These are phyloP conservation scores for Sinodicranocentrus sp. DNA, from an alignment of 2,888 invertebrate species.

Conservation along the genomic window DNA sequence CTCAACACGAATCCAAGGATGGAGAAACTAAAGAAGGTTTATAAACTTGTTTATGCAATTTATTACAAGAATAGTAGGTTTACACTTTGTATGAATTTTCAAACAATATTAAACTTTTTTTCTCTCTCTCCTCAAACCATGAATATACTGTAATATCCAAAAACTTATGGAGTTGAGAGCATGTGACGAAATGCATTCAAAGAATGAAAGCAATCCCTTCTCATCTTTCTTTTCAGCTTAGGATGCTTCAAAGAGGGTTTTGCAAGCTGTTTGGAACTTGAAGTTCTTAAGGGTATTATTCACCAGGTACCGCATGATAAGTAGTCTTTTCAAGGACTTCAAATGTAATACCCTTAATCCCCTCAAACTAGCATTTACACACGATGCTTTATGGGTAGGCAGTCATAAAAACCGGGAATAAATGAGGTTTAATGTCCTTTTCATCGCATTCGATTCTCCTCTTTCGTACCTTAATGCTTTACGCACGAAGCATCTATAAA, in stretches of 20 bases:
- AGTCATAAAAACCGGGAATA: slow-evolving; percentile 56
- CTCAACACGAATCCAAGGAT: background rate
- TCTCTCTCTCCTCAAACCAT: background rate
- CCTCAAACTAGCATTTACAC: slow-evolving; percentile 50
- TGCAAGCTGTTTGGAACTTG: background rate
- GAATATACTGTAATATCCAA: too few species aligned
- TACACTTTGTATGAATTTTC: background rate
- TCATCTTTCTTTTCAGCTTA: slow-evolving; percentile 1
- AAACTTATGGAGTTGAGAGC: too few species aligned
- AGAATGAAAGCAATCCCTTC: too few species aligned
- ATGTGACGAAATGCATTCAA: too few species aligned
- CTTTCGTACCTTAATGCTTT: slow-evolving; percentile 7
- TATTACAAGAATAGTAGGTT: too few species aligned
- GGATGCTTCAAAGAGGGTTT: slow-evolving; percentile 1
- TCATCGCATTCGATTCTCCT: slow-evolving; percentile 46
- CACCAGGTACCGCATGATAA: slow-evolving; percentile 24
- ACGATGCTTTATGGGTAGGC: slow-evolving; percentile 32
- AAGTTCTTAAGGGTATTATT: slow-evolving; percentile 38
- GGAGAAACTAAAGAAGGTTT: background rate
- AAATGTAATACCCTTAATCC: slow-evolving; percentile 51
- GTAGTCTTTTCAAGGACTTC: slow-evolving; percentile 39
- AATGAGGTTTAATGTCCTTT: slow-evolving; percentile 59
- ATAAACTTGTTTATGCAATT: background rate
- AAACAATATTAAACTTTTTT: background rate
- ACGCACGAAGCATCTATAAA: slow-evolving; percentile 18